Evolutionary conservation across 2,888 invertebrate species (phyloP).

Genomic region (Chrysolina haemoptera): DNA sequence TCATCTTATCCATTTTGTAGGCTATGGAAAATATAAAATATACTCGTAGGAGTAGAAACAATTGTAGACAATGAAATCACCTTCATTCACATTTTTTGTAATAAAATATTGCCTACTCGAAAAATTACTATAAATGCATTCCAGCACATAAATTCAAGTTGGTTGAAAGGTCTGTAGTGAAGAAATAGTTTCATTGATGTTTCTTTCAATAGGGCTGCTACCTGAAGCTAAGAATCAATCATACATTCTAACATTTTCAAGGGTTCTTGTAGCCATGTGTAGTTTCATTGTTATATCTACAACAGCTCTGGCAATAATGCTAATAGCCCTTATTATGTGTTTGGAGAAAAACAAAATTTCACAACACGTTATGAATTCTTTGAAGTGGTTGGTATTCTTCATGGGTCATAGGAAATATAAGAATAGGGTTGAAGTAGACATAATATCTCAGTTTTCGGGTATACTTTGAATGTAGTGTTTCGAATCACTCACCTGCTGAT

Average conservation of each 20-base stretch:
- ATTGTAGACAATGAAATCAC: not conserved
- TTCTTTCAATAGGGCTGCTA: conserved; percentile 29
- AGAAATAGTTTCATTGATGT: conserved; percentile 22
- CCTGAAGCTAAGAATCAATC: conserved; percentile 43
- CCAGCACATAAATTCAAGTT: conserved; percentile 11
- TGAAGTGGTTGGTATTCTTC: not conserved
- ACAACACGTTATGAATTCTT: conserved; percentile 19
- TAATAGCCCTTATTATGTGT: conserved; percentile 48
- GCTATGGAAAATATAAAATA: too few relatives aligned
- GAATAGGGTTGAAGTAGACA: not conserved
- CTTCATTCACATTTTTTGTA: not conserved
- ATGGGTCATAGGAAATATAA: not conserved
- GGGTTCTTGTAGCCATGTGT: conserved; percentile 48
- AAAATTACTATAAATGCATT: not conserved
- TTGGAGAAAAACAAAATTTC: conserved; percentile 14
- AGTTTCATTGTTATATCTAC: conserved; percentile 31
- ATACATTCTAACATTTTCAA: conserved; percentile 46
- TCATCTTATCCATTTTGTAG: too few relatives aligned
- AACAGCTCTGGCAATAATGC: conserved; percentile 49
- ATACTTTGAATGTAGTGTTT: not conserved
- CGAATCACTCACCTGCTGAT: not conserved
- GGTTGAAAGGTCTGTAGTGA: not conserved
- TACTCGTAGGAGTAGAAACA: too few relatives aligned
- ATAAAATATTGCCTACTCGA: conserved; percentile 6
- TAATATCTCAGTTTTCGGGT: not conserved